A percentile compares a stretch with the other conserved stretches of the same genome.
Conservation (phyloP, 2,888 invertebrate species). For the Andricus quercusramuli region DNA sequence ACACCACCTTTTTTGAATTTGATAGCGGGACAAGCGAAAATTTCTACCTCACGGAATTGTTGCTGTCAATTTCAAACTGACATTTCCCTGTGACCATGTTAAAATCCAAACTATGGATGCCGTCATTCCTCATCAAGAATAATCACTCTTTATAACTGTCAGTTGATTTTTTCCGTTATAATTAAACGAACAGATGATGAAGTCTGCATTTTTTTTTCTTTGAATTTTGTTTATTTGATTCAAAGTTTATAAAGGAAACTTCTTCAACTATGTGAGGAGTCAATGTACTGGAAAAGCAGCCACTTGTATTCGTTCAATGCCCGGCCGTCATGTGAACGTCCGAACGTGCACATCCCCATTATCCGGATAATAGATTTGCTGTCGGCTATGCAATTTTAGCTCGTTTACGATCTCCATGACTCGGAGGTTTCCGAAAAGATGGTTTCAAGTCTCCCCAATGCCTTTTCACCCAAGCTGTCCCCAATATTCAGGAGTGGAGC, state of each 20-base stretch:
- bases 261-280: neutral
- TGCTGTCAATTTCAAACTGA: neutral
- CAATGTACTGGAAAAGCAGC: neutral
- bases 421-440: constrained; percentile 12
- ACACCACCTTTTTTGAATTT: neutral
- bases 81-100: neutral
- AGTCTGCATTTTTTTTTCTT: neutral
- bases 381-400: constrained; percentile 30
- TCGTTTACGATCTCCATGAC: constrained; percentile 15
- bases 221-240: neutral
- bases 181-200: neutral
- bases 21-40: neutral
- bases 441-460: constrained; percentile 19
- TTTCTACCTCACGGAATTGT: neutral
- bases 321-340: constrained; percentile 3
- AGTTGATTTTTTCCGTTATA: neutral
- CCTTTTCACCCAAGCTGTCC: constrained; percentile 2
- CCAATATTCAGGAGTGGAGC: constrained; percentile 8
- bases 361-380: constrained; percentile 34
- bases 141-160: neutral
- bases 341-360: constrained; percentile 33
- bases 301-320: constrained; percentile 17
- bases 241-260: neutral
- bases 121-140: neutral
- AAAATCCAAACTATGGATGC: too few relatives aligned